Evolutionary conservation across 2,888 invertebrate species (phyloP).

Genomic region (Hypselothyrea guttata): DNA sequence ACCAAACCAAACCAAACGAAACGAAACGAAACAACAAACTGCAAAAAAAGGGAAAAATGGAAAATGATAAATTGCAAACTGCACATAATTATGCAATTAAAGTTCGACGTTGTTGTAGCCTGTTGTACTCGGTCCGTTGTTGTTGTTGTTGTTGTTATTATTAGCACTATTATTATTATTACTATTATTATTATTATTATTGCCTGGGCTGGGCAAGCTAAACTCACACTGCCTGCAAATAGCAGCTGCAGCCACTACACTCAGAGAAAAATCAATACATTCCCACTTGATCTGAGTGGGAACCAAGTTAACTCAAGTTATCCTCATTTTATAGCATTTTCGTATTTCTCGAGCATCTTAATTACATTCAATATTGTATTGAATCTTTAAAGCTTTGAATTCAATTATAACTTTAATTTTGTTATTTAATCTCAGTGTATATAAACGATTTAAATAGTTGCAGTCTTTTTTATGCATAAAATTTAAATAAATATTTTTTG

Average conservation of each 20-base stretch:
- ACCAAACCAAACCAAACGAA: conserved; percentile 20
- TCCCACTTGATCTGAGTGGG: too few relatives aligned
- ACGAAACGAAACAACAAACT: conserved; percentile 21
- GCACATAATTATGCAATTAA: conserved; percentile 83
- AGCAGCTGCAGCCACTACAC: conserved; percentile 34
- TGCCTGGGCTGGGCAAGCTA: conserved; percentile 56
- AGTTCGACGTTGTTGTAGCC: conserved; percentile 80
- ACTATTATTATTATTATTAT: conserved; percentile 66
- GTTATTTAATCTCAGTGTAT: too few relatives aligned
- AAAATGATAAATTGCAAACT: conserved; percentile 83
- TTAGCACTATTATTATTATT: conserved; percentile 37
- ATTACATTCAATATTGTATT: too few relatives aligned
- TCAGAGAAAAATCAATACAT: too few relatives aligned
- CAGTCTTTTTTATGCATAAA: too few relatives aligned
- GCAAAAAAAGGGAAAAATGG: conserved; percentile 59
- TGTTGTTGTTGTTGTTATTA: conserved; percentile 32
- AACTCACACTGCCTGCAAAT: conserved; percentile 43
- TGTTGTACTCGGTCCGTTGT: conserved; percentile 31
- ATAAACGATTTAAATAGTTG: too few relatives aligned
- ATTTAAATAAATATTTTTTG: too few relatives aligned
- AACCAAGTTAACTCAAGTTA: too few relatives aligned
- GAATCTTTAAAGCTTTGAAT: too few relatives aligned
- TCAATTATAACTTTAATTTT: too few relatives aligned
- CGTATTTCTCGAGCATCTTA: too few relatives aligned
- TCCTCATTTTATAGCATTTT: too few relatives aligned